Evolutionary conservation across 2,888 invertebrate species (phyloP).

Genomic region (Hypomecis atomaria): DNA sequence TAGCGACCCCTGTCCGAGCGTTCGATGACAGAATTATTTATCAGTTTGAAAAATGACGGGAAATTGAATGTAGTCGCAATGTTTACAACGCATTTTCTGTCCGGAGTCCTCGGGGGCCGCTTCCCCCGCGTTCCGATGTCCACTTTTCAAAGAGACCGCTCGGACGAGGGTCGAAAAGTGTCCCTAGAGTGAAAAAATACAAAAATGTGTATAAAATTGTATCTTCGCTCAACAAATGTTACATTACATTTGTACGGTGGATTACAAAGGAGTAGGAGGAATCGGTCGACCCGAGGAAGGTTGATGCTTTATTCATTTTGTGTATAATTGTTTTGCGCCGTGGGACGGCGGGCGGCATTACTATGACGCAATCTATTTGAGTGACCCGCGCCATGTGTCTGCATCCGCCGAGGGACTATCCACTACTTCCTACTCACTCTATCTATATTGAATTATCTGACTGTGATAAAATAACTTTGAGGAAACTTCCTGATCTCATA

Average conservation of each 20-base stretch:
- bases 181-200: slow-evolving; percentile 81
- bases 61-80: slow-evolving; percentile 86
- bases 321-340: slow-evolving; percentile 78
- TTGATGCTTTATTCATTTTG: slow-evolving; percentile 77
- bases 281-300: slow-evolving; percentile 51
- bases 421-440: slow-evolving; percentile 47
- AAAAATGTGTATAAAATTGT: slow-evolving; percentile 78
- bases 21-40: slow-evolving; percentile 86
- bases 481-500: slow-evolving; percentile 42
- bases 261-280: slow-evolving; percentile 74
- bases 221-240: slow-evolving; percentile 74
- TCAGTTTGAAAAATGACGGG: slow-evolving; percentile 86
- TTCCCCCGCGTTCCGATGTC: slow-evolving; percentile 85
- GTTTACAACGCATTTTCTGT: slow-evolving; percentile 85
- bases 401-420: slow-evolving; percentile 50
- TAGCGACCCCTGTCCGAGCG: slow-evolving; percentile 84
- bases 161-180: slow-evolving; percentile 85
- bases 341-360: slow-evolving; percentile 60
- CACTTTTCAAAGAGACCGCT: slow-evolving; percentile 85
- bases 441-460: slow-evolving; percentile 63
- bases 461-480: slow-evolving; percentile 57
- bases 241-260: slow-evolving; percentile 70
- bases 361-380: slow-evolving; percentile 80
- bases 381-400: slow-evolving; percentile 73
- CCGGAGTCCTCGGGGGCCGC: slow-evolving; percentile 82